A percentile compares a stretch with the other conserved stretches of the same genome.
Conservation (phyloP, 2,797 vertebrate species). For the Microctenopoma steveboyesi region DNA sequence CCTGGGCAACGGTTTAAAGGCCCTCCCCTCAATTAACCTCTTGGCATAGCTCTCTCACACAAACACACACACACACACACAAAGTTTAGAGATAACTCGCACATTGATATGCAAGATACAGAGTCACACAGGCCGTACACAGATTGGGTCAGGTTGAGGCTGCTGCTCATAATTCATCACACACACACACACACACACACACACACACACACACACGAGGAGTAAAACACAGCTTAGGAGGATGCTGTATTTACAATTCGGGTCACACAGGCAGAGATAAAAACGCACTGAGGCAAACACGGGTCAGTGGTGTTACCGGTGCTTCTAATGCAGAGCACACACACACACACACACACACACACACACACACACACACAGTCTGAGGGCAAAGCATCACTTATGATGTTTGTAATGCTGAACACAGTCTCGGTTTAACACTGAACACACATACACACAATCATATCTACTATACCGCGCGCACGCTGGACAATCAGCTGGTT, state of each 20-base stretch:
- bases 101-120: slow-evolving; percentile 74
- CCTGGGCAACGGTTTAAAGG: slow-evolving; percentile 67
- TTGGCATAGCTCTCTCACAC: slow-evolving; percentile 13
- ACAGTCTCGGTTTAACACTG: slow-evolving; percentile 27
- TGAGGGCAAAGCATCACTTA: slow-evolving; percentile 57
- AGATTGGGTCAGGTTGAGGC: slow-evolving; percentile 63
- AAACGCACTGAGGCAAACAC: slow-evolving; percentile 71
- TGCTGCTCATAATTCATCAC: slow-evolving; percentile 69
- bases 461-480: slow-evolving; percentile 1
- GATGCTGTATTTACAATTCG: slow-evolving; percentile 77
- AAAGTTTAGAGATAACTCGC: slow-evolving; percentile 50
- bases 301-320: slow-evolving; percentile 64
- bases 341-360: slow-evolving; percentile 28
- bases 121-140: slow-evolving; percentile 50
- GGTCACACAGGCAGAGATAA: slow-evolving; percentile 75
- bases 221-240: slow-evolving; percentile 55
- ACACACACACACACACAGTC: slow-evolving; percentile 15
- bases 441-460: slow-evolving; percentile 30
- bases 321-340: slow-evolving; percentile 63
- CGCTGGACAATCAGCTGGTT: slow-evolving; percentile 1
- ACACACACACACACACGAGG: slow-evolving; percentile 28
- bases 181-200: slow-evolving; percentile 39
- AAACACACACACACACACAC: slow-evolving; percentile 9
- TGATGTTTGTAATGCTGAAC: slow-evolving; percentile 58
- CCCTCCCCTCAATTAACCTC: slow-evolving; percentile 81